Percentiles rank a stretch among this genome's conserved stretches.
phyloP scores from a whole-genome alignment of 2,113 vertebrate species.

The Haemorhous mexicanus region DNA sequence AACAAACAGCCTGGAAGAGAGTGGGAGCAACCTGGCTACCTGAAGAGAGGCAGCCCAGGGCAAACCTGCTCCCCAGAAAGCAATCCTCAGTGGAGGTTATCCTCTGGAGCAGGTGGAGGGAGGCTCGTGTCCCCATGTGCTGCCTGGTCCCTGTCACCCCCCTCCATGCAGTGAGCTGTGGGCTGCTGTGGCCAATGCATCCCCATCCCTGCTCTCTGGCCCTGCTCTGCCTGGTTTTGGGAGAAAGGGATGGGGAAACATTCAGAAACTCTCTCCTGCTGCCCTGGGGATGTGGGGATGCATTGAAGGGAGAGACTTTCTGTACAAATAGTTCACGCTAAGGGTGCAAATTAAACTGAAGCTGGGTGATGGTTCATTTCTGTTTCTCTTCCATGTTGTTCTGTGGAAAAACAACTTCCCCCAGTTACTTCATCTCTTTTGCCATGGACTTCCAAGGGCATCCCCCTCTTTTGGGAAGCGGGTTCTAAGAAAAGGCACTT shows the following conservation, averaged over 20 bases:
- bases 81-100: background rate
- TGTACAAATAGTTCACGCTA: background rate
- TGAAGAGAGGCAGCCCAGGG: background rate
- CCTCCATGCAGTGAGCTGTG: accelerated
- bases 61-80: background rate
- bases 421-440: background rate
- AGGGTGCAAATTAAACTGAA: background rate
- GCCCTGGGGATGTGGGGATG: background rate
- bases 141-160: background rate
- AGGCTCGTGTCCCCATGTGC: accelerated
- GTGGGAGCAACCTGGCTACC: background rate
- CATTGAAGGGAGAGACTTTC: background rate
- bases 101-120: background rate
- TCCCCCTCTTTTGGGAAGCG: background rate
- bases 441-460: background rate
- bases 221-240: background rate
- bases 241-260: background rate
- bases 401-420: background rate
- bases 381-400: background rate
- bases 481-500: background rate
- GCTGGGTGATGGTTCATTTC: background rate
- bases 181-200: background rate
- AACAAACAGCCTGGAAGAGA: background rate
- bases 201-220: background rate
- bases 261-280: background rate